These are phyloP conservation scores for Dicyrtoma fusca DNA, from an alignment of 2,888 invertebrate genomes.

Conservation along the genomic window DNA sequence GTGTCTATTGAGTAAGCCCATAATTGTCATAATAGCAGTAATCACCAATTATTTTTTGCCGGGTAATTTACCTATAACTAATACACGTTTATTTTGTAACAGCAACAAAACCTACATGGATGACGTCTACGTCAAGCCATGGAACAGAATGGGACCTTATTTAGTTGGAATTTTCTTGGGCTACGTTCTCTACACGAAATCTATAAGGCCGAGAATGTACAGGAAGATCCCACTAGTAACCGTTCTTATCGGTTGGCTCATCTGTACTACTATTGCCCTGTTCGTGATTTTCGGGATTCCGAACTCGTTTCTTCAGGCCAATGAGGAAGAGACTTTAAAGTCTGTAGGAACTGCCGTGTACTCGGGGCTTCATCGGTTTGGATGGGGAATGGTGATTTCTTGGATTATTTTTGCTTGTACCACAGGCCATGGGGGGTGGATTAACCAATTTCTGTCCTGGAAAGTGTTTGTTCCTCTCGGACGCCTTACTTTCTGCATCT, in stretches of 20 bases:
- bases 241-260: conserved; percentile 7
- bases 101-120: neutral
- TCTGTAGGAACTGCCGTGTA: conserved; percentile 36
- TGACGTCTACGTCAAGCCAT: conserved; percentile 55
- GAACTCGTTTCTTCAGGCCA: conserved; percentile 6
- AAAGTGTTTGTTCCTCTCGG: conserved; percentile 46
- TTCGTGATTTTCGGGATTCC: conserved; percentile 7
- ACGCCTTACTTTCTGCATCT: conserved; percentile 44
- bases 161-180: conserved; percentile 56
- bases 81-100: too few relatives aligned
- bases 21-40: too few relatives aligned
- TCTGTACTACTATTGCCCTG: conserved; percentile 5
- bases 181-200: conserved; percentile 44
- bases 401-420: conserved; percentile 57
- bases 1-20: conserved; percentile 42
- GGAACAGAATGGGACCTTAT: conserved; percentile 54
- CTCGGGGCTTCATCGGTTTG: conserved; percentile 48
- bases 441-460: conserved; percentile 47
- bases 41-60: too few relatives aligned
- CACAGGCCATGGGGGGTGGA: conserved; percentile 52
- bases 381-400: conserved; percentile 50
- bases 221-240: neutral
- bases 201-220: neutral
- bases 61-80: too few relatives aligned
- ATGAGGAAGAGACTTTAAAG: neutral